Evolutionary conservation across 2,888 invertebrate species (phyloP).

Genomic region (Pyralis farinalis): DNA sequence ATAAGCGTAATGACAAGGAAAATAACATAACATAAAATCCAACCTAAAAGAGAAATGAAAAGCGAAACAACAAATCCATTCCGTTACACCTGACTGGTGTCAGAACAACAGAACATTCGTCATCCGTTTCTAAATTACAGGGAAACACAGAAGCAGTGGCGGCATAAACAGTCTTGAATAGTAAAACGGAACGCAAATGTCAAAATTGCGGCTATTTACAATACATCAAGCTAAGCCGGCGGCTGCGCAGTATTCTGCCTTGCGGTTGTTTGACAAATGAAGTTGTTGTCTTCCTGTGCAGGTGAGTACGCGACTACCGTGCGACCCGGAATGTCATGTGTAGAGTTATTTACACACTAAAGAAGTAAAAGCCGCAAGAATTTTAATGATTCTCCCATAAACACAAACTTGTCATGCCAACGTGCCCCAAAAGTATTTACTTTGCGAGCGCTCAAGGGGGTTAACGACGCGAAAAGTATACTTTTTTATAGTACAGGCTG

Average conservation of each 20-base stretch:
- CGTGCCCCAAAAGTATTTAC: no score
- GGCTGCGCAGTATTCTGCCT: slow-evolving; percentile 26
- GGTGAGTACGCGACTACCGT: slow-evolving; percentile 40
- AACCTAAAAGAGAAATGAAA: slow-evolving; percentile 20
- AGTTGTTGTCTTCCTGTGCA: slow-evolving; percentile 42
- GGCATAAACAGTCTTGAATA: slow-evolving; percentile 35
- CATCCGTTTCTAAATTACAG: slow-evolving; percentile 47
- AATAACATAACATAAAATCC: slow-evolving; percentile 7
- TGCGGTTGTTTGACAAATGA: slow-evolving; percentile 73
- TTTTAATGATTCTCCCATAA: no score
- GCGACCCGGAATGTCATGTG: slow-evolving; percentile 34
- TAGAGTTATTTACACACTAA: slow-evolving; percentile 11
- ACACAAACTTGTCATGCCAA: no score
- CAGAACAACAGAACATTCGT: slow-evolving; percentile 45
- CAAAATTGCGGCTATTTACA: slow-evolving; percentile 61
- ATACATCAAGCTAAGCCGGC: slow-evolving; percentile 49
- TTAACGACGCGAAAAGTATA: no score
- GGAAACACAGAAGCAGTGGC: slow-evolving; percentile 50
- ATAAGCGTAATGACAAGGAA: slow-evolving; percentile 5
- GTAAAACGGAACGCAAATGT: slow-evolving; percentile 52
- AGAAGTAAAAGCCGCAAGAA: no score
- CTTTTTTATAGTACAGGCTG: no score
- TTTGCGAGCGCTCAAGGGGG: no score
- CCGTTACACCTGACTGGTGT: slow-evolving; percentile 24
- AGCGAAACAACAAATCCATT: slow-evolving; percentile 29